Percentiles rank a stretch among this genome's conserved stretches.
These are phyloP conservation scores for Orthonevra nobilis DNA, from an alignment of 2,888 invertebrate species.

Conservation along the genomic window DNA sequence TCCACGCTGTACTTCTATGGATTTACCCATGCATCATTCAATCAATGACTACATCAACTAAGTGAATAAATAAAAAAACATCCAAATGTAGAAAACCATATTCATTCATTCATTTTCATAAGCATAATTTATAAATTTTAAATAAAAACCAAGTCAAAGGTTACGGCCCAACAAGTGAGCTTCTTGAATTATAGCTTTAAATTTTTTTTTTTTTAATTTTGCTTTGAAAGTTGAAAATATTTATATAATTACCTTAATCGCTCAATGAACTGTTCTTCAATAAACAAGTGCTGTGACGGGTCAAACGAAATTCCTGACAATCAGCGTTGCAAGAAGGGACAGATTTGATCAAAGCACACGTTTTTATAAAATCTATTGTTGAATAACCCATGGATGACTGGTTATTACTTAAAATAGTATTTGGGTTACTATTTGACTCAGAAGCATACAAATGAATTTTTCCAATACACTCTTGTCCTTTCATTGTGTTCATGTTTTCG, in stretches of 20 bases:
- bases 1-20: no score
- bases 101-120: no score
- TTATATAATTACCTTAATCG: slow-evolving; percentile 81
- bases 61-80: no score
- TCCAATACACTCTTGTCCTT: slow-evolving; percentile 21
- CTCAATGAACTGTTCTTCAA: slow-evolving; percentile 84
- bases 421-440: slow-evolving; percentile 16
- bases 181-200: no score
- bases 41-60: no score
- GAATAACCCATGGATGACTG: slow-evolving; percentile 86
- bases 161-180: no score
- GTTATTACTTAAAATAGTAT: not conserved
- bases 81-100: no score
- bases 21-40: no score
- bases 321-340: slow-evolving; percentile 87
- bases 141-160: no score
- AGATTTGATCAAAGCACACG: slow-evolving; percentile 92
- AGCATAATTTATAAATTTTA: no score
- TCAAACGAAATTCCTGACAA: slow-evolving; percentile 88
- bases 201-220: no score
- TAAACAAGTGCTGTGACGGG: slow-evolving; percentile 88
- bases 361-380: slow-evolving; percentile 96
- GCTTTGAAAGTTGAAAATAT: no score
- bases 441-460: slow-evolving; percentile 22
- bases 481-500: slow-evolving; percentile 16